A percentile compares a stretch with the other conserved stretches of the same genome.
Conservation (phyloP, 2,888 invertebrate species). For the Synanthedon vespiformis region DNA sequence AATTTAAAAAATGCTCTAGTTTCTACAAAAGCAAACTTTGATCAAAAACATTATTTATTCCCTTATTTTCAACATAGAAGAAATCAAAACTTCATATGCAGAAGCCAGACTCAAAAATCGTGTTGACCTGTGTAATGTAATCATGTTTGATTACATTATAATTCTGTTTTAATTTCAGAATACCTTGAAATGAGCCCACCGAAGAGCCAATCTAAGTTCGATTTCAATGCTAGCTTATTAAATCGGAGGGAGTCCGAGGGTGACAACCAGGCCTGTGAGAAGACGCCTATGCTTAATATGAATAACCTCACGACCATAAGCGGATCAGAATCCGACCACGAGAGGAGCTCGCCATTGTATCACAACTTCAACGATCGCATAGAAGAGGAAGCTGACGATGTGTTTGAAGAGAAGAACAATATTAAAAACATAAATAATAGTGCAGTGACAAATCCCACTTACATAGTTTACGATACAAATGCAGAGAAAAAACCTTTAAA, state of each 20-base stretch:
- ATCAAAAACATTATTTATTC: too few species aligned
- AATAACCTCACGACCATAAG: constrained; percentile 45
- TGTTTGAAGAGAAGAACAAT: constrained; percentile 33
- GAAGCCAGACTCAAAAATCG: too few species aligned
- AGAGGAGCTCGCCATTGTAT: constrained; percentile 38
- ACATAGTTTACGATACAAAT: constrained; percentile 42
- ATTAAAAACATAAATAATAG: constrained; percentile 36
- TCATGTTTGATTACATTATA: not conserved
- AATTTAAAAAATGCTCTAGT: too few species aligned
- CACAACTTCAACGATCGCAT: constrained; percentile 44
- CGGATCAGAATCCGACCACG: constrained; percentile 56
- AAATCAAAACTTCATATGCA: too few species aligned
- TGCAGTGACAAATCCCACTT: constrained; percentile 56
- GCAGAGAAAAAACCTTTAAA: constrained; percentile 50
- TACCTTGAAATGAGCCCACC: constrained; percentile 74
- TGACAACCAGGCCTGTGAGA: constrained; percentile 45
- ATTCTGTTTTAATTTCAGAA: constrained; percentile 27
- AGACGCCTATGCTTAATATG: constrained; percentile 67
- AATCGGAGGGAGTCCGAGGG: constrained; percentile 31
- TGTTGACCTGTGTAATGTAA: too few species aligned
- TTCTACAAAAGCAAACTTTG: too few species aligned
- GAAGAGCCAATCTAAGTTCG: constrained; percentile 51
- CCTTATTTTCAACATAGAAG: too few species aligned
- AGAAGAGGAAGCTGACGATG: constrained; percentile 54
- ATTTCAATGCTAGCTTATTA: constrained; percentile 56